Evolutionary conservation across 92 coral and sea anemone species (phyloP).

Genomic region (Desmophyllum pertusum): DNA sequence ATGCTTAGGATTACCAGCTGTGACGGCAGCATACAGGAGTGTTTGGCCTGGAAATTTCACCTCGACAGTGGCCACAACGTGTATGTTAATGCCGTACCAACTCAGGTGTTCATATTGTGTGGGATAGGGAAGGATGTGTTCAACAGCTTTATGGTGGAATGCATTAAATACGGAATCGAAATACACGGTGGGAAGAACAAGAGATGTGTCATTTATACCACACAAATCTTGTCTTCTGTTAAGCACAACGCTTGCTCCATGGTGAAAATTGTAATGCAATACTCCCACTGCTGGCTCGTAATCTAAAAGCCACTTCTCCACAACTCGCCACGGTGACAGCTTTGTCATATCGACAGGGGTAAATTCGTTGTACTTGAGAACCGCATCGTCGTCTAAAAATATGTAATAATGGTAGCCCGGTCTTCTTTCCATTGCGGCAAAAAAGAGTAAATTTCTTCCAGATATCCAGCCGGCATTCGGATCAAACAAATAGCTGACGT

Average conservation of each 20-base stretch:
- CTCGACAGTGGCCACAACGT: constrained; percentile 11
- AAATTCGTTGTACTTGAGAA: not conserved
- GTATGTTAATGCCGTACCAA: constrained; percentile 7
- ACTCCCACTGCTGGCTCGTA: constrained; percentile 59
- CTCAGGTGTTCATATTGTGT: not conserved
- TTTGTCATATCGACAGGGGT: constrained; percentile 15
- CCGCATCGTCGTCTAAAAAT: constrained; percentile 41
- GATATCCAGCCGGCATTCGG: constrained; percentile 36
- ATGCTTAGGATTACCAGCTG: not conserved
- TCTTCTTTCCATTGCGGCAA: constrained; percentile 12
- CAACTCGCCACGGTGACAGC: constrained; percentile 30
- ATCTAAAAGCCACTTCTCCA: constrained; percentile 48
- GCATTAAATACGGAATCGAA: constrained; percentile 33
- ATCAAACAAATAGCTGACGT: constrained; percentile 40
- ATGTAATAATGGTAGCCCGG: constrained; percentile 42
- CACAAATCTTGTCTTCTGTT: constrained; percentile 19
- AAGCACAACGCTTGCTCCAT: not conserved
- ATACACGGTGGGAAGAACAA: constrained; percentile 9
- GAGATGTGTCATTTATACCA: constrained; percentile 2
- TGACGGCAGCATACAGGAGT: constrained; percentile 25
- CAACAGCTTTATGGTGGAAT: constrained; percentile 28
- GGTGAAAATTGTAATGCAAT: not conserved
- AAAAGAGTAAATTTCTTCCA: constrained; percentile 45
- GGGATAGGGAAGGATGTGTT: constrained; percentile 22
- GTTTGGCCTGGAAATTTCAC: constrained; percentile 35